Evolutionary conservation across 2,113 vertebrate genomes (phyloP).

Genomic region (Pelodiscus sinensis): DNA sequence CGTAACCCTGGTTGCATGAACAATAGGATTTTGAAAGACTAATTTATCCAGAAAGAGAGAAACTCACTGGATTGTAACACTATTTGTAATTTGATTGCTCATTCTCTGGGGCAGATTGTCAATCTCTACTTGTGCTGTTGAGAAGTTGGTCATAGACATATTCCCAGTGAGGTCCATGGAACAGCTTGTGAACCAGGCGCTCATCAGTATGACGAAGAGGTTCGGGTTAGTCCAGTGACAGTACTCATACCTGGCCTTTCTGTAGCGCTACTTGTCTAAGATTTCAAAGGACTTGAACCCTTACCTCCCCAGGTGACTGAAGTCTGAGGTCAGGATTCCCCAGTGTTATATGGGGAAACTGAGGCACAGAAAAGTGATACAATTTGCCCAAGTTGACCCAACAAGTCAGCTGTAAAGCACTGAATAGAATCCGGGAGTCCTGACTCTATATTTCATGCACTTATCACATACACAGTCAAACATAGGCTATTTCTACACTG

Average conservation of each 20-base stretch:
- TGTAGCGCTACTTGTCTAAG: conserved; percentile 11
- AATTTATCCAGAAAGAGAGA: not conserved
- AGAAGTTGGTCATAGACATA: not conserved
- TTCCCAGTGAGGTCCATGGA: not conserved
- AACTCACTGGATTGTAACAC: not conserved
- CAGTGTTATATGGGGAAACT: conserved; percentile 26
- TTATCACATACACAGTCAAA: no score
- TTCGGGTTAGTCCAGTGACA: conserved; percentile 14
- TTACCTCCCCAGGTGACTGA: not conserved
- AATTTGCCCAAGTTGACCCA: not conserved
- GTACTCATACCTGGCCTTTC: conserved; percentile 24
- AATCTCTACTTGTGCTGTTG: not conserved
- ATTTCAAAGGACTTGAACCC: not conserved
- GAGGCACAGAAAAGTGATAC: not conserved
- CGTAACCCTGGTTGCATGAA: not conserved
- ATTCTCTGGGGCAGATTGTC: conserved; percentile 4
- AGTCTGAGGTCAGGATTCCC: not conserved
- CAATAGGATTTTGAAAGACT: not conserved
- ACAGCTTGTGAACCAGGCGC: not conserved
- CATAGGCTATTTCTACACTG: no score
- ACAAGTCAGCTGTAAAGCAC: not conserved
- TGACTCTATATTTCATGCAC: not conserved
- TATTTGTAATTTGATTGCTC: not conserved
- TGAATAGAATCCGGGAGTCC: not conserved
- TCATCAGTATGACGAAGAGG: not conserved